Evolutionary conservation across 2,797 vertebrate genomes (phyloP).

Genomic region (Taeniopygia guttata): DNA sequence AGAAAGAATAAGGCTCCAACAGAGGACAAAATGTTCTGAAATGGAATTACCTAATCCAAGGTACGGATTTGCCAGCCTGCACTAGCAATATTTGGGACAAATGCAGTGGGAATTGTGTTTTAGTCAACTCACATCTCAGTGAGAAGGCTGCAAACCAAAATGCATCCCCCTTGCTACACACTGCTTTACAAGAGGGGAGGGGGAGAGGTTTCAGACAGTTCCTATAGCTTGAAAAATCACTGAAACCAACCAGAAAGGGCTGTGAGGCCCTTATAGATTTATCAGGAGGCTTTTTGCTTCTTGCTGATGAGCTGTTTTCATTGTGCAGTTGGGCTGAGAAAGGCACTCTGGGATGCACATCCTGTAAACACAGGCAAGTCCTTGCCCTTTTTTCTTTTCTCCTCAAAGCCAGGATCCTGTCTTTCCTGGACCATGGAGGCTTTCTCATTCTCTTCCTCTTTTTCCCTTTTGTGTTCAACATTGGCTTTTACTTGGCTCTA

Average conservation of each 20-base stretch:
- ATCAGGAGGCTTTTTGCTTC: conserved; percentile 2
- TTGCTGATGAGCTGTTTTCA: background rate
- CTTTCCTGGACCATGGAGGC: background rate
- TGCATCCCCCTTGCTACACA: background rate
- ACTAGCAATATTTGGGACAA: background rate
- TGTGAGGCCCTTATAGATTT: conserved; percentile 8
- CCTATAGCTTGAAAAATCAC: background rate
- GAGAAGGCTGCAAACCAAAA: background rate
- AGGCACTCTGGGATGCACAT: background rate
- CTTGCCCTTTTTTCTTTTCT: background rate
- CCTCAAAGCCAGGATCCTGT: background rate
- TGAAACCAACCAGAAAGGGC: background rate
- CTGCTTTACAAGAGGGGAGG: background rate
- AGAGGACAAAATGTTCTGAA: background rate
- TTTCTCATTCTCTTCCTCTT: background rate
- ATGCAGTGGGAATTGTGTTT: background rate
- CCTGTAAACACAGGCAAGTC: background rate
- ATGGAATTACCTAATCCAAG: background rate
- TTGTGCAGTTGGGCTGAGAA: background rate
- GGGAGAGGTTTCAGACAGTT: background rate
- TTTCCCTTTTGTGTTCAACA: background rate
- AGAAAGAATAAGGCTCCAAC: background rate
- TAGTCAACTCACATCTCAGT: background rate
- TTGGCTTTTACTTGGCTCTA: background rate
- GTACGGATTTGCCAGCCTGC: conserved; percentile 1